Conservation (phyloP, 2,113 vertebrate species). For the Triplophysa dalaica region DNA sequence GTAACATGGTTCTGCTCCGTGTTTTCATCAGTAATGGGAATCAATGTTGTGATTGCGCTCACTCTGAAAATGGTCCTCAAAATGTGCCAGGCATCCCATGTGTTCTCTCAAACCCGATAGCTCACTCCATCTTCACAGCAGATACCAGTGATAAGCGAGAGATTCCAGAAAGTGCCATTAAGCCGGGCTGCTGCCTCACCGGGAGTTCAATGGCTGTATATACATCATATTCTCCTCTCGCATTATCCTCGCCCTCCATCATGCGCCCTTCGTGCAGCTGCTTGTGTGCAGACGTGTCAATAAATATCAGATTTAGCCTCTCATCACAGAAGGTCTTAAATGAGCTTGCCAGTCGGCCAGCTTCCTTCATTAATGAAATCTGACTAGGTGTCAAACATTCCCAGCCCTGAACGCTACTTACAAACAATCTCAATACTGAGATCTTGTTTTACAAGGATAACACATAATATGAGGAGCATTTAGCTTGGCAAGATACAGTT, state of each 20-base stretch:
- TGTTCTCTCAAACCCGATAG: not conserved
- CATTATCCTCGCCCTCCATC: not conserved
- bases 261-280: not conserved
- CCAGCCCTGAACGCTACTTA: not conserved
- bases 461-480: no score
- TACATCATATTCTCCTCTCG: slow-evolving; percentile 4
- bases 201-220: slow-evolving; percentile 7
- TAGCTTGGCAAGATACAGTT: no score
- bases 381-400: not conserved
- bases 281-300: not conserved
- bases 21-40: slow-evolving; percentile 24
- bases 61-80: not conserved
- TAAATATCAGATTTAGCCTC: slow-evolving; percentile 2
- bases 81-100: not conserved
- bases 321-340: not conserved
- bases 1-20: not conserved
- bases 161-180: slow-evolving; percentile 23
- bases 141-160: not conserved
- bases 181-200: slow-evolving; percentile 16
- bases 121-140: slow-evolving; percentile 3
- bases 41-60: not conserved
- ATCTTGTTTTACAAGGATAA: no score
- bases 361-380: not conserved
- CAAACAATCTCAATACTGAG: not conserved
- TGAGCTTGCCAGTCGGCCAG: not conserved